Evolutionary conservation across 2,113 vertebrate species (phyloP), one percentile per base, ranked within the genome.

Genomic region (Excalfactoria chinensis): DNA sequence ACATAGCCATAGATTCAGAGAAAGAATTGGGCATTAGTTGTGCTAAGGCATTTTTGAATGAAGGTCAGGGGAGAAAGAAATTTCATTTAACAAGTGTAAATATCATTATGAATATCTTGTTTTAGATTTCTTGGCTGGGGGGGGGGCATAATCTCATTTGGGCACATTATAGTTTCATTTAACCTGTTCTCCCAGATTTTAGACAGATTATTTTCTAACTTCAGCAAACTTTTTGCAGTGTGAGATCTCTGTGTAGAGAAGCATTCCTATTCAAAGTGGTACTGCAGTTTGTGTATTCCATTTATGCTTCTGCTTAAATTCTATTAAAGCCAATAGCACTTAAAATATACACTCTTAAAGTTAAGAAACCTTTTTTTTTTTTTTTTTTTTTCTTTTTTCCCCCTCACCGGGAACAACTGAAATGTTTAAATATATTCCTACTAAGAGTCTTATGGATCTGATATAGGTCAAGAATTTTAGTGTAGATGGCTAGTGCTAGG

Each of bases 361-460:
- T 37, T 78, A 66, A 71, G 17, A 40, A 59, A 12, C 3, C 1
- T 32, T 6, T 16, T 20, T 12, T 25, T 25, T 17, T 17, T 30
- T 55, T 7, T 28, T 7, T 2, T 51, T 5, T 18, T 26, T 35
- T 40, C 20, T 53, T 62, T 18, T 55, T 43, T 37, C 10, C 10
- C 37, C 30, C 3, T 66, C 7, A 59, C 34, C 62, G 22, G 8
- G 23, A 78, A 53, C 3, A 71, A 34, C 2, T 60, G 34, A n/a
- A 16, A 9, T 20, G 0, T 2, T 60, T 56, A 35, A 14, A 6
- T 23, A 0, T 58, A 25, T 41, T 68, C 2, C 10, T 32, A 5
- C 7, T 11, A 34, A 13, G 7, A 92, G 3, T 44, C 5, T 46
- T 51, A 2, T 6, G 13, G 26, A 22, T 43, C 17, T 46, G 4